Percentiles rank a stretch among this genome's conserved stretches.
Conservation (phyloP, 2,797 vertebrate genomes). For the Chiloscyllium punctatum region DNA sequence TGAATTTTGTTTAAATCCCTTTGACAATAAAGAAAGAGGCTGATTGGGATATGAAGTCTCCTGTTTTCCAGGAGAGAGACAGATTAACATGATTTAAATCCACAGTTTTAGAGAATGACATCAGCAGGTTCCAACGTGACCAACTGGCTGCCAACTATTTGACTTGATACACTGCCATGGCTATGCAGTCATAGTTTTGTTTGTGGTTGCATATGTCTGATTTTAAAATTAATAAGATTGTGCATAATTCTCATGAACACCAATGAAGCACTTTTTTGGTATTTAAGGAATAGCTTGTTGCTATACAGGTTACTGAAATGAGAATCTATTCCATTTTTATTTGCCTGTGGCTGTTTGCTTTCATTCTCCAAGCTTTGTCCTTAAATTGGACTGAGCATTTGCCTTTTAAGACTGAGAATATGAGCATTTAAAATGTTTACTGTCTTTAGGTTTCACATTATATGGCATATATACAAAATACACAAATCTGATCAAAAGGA, state of each 20-base stretch:
- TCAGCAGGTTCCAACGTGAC: neutral
- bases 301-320: neutral
- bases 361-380: neutral
- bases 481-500: no score
- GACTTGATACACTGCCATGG: neutral
- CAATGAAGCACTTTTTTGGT: neutral
- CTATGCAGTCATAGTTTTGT: neutral
- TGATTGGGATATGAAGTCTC: neutral
- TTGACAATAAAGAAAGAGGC: neutral
- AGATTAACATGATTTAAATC: neutral
- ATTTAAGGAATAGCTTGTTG: neutral
- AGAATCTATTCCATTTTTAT: neutral
- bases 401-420: neutral
- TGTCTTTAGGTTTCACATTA: neutral
- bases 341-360: neutral
- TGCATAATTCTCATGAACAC: no score
- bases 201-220: neutral
- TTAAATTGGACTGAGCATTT: neutral
- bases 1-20: neutral
- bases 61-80: neutral
- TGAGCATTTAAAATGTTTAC: neutral
- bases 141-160: neutral
- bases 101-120: neutral
- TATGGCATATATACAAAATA: no score
- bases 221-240: neutral